Base-by-base conservation (phyloP, 2,797 vertebrate species). In the Urocyon cinereoargenteus region DNA sequence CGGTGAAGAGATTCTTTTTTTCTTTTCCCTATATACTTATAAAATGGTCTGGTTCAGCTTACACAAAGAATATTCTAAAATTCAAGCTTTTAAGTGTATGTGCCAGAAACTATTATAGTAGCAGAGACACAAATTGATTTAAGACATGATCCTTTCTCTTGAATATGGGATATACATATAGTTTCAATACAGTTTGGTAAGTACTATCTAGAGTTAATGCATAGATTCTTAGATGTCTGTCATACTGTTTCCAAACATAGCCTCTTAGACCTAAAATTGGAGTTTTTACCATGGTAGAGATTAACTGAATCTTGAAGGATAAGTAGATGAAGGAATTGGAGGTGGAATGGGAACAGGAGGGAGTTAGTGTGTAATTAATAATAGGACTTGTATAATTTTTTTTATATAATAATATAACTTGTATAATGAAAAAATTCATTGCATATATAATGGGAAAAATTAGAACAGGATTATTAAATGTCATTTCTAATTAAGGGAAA, bases 401-500 rank as follows among this genome's bases (percentile, higher is more conserved):
- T 31, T n/a, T n/a, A n/a, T n/a, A n/a, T 96, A 88, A 82, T 82
- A 82, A 87, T 62, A 92, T 81, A 49, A 66, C 19, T 62, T 87
- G 21, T 40, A 31, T 95, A 86, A 92, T 59, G 91, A 85, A 82
- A 94, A 95, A 64, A 81, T 95, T 91, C 14, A 22, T 73, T 90
- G 55, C 0, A 82, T n/a, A 93, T 93, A 92, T 84, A 96, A n/a
- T 57, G 61, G 45, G 24, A 55, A 85, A 79, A 94, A 96, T 61
- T 13, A 84, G 91, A 79, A 6, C n/a, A 95, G 45, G n/a, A 77
- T 94, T 96, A 13, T 95, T 90, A 75, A 92, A 36, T 75, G 1
- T 64, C 81, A 68, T 89, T 94, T 95, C 88, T 90, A 87, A 95
- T 85, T 84, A 90, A 96, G 26, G 68, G 45, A 90, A 91, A 73